phyloP scores from a whole-genome alignment of 2,797 vertebrate genomes.

The Myotis findleyi region DNA sequence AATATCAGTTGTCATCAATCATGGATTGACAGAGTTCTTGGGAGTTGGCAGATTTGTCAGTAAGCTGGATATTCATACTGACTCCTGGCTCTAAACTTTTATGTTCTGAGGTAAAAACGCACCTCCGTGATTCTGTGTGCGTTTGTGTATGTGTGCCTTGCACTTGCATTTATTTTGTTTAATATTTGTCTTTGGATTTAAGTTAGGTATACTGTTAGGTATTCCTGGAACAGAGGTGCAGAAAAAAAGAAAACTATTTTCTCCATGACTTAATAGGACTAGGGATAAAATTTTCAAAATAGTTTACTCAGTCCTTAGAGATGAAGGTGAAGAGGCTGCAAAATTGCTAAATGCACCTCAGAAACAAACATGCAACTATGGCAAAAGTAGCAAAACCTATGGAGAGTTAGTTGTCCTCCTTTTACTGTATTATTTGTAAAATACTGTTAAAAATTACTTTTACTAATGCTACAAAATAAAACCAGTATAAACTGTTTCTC shows the following conservation, averaged over 20 bases:
- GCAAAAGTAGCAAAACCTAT: background rate
- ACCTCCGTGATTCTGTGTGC: background rate
- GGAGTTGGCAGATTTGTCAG: background rate
- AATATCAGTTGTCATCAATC: slow-evolving; percentile 33
- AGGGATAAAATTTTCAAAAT: background rate
- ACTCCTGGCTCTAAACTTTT: background rate
- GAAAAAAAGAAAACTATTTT: background rate
- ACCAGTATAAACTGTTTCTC: background rate
- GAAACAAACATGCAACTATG: background rate
- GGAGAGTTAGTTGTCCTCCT: background rate
- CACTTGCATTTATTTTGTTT: background rate
- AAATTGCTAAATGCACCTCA: background rate
- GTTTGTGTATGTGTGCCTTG: background rate
- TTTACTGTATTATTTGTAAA: background rate
- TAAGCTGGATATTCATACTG: background rate
- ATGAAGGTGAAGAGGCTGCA: background rate
- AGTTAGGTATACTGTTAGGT: background rate
- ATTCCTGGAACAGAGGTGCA: background rate
- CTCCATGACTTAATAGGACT: background rate
- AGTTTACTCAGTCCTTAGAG: background rate
- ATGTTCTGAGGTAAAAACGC: background rate
- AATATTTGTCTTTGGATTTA: background rate
- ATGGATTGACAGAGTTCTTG: slow-evolving; percentile 2
- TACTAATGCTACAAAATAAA: background rate
- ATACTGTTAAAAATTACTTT: background rate